Base-by-base conservation (phyloP, 2,888 invertebrate species). In the Melangyna quadrimaculata region DNA sequence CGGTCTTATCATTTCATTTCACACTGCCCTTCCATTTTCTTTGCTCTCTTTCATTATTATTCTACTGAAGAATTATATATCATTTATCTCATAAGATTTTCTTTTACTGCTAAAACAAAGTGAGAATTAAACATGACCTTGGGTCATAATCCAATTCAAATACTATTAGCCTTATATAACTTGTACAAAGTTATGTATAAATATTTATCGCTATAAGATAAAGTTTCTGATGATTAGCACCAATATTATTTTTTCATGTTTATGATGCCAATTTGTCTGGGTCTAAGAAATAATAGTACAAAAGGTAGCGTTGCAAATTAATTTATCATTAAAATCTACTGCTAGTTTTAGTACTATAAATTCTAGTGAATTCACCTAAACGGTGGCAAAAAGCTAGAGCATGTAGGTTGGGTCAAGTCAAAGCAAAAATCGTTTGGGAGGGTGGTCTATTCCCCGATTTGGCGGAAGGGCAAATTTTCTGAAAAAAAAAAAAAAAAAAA, bases 261-360 rank as follows among this genome's bases (percentile, higher is more conserved):
- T 59, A 59, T 59, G 19, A 59, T 59, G 14, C 19, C 37, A 37
- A 59, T 59, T 59, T 59, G 59, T 59, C 59, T 59, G 22, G 59
- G 22, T 59, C 59, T 22, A 37, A 57, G 14, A 55, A 5, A 14
- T 27, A 24, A n/a, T 5, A 14, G 2, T 6, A 24, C 7, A 4
- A 7, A 22, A 51, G 3, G 12, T 2, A n/a, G n/a, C n/a, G n/a
- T n/a, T n/a, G n/a, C n/a, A n/a, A n/a, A n/a, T n/a, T n/a, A n/a
- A n/a, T n/a, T n/a, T n/a, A n/a, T n/a, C n/a, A n/a, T n/a, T n/a
- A n/a, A n/a, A n/a, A n/a, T n/a, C n/a, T n/a, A n/a, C n/a, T n/a
- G n/a, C n/a, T n/a, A n/a, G n/a, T 48, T 1, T 12, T 10, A 45
- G 48, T 48, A 48, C 22, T 3, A 48, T 2, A 22, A 1, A 1